Conservation (phyloP, 2,113 vertebrate species). For the Crypturellus undulatus region DNA sequence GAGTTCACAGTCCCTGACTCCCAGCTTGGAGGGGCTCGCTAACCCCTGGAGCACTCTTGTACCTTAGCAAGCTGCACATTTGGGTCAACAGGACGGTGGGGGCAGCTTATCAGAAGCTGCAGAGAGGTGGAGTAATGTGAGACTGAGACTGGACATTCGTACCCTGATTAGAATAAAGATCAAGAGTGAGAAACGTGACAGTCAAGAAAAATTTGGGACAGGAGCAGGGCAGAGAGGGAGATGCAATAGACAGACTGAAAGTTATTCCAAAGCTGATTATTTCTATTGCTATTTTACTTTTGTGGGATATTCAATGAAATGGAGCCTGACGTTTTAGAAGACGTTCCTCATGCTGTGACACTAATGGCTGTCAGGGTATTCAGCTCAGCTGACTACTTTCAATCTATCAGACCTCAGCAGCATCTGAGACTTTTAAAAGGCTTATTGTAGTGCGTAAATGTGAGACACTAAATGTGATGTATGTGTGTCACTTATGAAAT, state of each 20-base stretch:
- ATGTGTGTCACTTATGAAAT: background rate
- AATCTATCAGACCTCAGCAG: constrained; percentile 4
- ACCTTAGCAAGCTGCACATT: background rate
- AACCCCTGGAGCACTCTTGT: background rate
- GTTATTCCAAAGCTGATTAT: constrained; percentile 23
- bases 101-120: background rate
- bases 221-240: background rate
- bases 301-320: background rate
- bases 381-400: constrained; percentile 41
- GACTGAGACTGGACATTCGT: background rate
- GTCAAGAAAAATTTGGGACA: background rate
- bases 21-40: accelerated
- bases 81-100: background rate
- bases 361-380: constrained; percentile 17
- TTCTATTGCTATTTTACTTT: constrained; percentile 25
- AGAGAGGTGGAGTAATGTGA: background rate
- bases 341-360: background rate
- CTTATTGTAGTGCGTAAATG: background rate
- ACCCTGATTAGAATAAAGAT: background rate
- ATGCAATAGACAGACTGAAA: background rate
- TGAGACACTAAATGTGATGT: background rate
- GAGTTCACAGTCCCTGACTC: background rate
- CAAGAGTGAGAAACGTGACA: background rate
- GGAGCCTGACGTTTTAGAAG: background rate
- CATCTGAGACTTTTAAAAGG: constrained; percentile 14